These are phyloP conservation scores for Paraplagusia blochii DNA, from an alignment of 2,113 vertebrate genomes.

Conservation along the genomic window DNA sequence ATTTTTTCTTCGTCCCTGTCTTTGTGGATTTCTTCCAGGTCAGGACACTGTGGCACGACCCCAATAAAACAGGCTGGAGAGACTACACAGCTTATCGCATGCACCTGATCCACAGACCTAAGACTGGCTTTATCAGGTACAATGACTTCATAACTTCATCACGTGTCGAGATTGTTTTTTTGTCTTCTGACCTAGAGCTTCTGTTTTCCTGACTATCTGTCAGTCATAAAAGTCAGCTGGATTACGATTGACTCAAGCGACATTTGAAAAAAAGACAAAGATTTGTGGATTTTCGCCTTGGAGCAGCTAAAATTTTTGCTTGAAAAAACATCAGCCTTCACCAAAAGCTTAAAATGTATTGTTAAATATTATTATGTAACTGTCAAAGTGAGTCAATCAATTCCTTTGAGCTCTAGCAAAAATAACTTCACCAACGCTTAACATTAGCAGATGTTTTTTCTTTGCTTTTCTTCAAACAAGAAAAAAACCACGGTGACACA, in stretches of 20 bases:
- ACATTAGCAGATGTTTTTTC: too few species aligned
- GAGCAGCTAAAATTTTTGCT: neutral
- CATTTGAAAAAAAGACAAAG: slow-evolving; percentile 4
- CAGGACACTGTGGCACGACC: slow-evolving; percentile 93
- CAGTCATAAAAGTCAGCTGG: slow-evolving; percentile 20
- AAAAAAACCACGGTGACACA: too few species aligned
- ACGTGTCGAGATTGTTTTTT: too few species aligned
- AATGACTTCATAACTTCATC: neutral
- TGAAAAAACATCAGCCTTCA: slow-evolving; percentile 1
- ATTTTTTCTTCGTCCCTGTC: neutral
- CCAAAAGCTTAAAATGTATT: neutral
- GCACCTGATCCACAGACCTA: slow-evolving; percentile 93
- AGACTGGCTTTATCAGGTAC: slow-evolving; percentile 93
- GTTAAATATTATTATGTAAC: neutral
- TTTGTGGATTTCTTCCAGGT: slow-evolving; percentile 74
- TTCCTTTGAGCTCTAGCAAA: too few species aligned
- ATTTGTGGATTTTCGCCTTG: neutral
- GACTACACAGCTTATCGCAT: slow-evolving; percentile 94
- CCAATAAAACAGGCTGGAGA: slow-evolving; percentile 94
- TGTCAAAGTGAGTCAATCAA: too few species aligned
- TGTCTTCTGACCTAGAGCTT: slow-evolving; percentile 3
- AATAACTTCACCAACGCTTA: too few species aligned
- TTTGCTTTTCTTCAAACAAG: too few species aligned
- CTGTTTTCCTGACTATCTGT: neutral
- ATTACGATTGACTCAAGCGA: slow-evolving; percentile 8